These are phyloP conservation scores for Pseudomyrmex gracilis DNA, from an alignment of 1,140 invertebrate genomes.

Conservation along the genomic window DNA sequence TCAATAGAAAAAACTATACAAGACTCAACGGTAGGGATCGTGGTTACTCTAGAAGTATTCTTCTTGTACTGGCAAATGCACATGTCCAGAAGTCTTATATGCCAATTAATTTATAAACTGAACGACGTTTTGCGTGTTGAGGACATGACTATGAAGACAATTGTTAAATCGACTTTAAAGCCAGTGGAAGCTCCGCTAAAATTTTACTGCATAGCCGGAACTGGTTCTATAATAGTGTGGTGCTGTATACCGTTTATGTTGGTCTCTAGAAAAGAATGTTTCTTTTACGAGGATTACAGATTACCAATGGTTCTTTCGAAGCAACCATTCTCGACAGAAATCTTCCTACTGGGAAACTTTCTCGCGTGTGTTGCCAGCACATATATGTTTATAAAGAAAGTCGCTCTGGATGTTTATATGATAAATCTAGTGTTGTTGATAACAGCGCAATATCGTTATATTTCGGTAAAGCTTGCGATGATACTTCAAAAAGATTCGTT, in stretches of 20 bases:
- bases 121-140: neutral
- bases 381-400: conserved; percentile 40
- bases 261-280: neutral
- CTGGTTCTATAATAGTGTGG: conserved; percentile 9
- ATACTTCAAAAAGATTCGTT: conserved; percentile 1
- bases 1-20: conserved; percentile 44
- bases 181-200: conserved; percentile 10
- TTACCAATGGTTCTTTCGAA: conserved; percentile 2
- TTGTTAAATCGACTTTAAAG: conserved; percentile 17
- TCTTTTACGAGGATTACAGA: conserved; percentile 41
- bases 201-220: conserved; percentile 20
- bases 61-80: conserved; percentile 25
- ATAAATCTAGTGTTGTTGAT: conserved; percentile 24
- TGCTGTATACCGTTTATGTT: conserved; percentile 2
- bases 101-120: neutral
- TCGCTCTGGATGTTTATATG: conserved; percentile 29
- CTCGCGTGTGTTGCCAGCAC: conserved; percentile 5
- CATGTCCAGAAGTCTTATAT: neutral
- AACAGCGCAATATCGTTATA: conserved; percentile 37
- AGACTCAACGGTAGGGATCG: conserved; percentile 23
- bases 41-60: conserved; percentile 15
- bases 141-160: neutral
- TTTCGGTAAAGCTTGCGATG: neutral
- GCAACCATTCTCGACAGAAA: conserved; percentile 19
- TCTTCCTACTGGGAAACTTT: conserved; percentile 27